A percentile compares a stretch with the other conserved stretches of the same genome.
Conservation (phyloP, 2,888 invertebrate genomes). For the Macropis europaea region DNA sequence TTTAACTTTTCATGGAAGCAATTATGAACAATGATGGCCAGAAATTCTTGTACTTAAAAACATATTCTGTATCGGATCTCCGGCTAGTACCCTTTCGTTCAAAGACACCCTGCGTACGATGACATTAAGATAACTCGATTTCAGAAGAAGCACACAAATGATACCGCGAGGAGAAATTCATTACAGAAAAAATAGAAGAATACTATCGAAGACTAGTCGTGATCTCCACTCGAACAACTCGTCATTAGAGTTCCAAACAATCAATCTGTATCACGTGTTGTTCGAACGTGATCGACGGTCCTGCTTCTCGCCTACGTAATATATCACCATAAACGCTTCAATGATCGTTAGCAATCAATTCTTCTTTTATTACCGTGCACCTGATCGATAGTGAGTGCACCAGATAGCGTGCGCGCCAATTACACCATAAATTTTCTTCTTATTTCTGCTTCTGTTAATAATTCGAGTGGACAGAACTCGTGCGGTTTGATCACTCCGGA, state of each 20-base stretch:
- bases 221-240: conserved; percentile 59
- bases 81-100: too few species aligned
- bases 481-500: neutral
- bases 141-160: conserved; percentile 18
- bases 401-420: conserved; percentile 22
- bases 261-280: conserved; percentile 18
- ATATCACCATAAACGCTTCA: conserved; percentile 69
- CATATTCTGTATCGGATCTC: too few species aligned
- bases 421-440: conserved; percentile 10
- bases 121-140: conserved; percentile 5
- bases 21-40: too few species aligned
- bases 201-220: conserved; percentile 72
- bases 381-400: conserved; percentile 24
- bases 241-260: conserved; percentile 6
- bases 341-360: conserved; percentile 55
- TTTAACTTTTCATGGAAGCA: too few species aligned
- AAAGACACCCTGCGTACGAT: too few species aligned
- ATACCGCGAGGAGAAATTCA: conserved; percentile 25
- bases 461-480: conserved; percentile 16
- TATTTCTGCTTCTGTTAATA: neutral
- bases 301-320: conserved; percentile 56
- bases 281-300: conserved; percentile 35
- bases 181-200: conserved; percentile 63
- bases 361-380: conserved; percentile 30
- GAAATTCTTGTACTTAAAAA: too few species aligned